Conservation (phyloP, 2,888 invertebrate species). For the Heteromurus nitidus region DNA sequence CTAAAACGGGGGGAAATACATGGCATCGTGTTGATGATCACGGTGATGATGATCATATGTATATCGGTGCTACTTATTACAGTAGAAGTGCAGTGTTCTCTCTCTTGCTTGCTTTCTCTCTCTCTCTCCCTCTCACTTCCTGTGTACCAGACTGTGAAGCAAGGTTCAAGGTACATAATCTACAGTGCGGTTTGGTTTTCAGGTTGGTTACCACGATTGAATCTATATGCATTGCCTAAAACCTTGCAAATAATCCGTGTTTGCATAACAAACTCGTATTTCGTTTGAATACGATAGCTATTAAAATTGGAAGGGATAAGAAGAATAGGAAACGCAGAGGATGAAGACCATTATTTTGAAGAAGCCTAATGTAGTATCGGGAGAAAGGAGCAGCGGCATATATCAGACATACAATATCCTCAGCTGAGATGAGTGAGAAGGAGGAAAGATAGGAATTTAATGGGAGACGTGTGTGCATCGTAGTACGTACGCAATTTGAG, state of each 20-base stretch:
- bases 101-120: not conserved
- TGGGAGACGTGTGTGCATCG: no score
- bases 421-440: no score
- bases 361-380: constrained; percentile 32
- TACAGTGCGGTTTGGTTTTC: constrained; percentile 61
- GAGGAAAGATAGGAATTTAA: no score
- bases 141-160: constrained; percentile 12
- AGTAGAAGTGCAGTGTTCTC: no score
- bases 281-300: constrained; percentile 56
- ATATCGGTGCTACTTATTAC: constrained; percentile 12
- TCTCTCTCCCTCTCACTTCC: constrained; percentile 1
- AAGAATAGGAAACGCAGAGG: not conserved
- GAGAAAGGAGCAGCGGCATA: not conserved
- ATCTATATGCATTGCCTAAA: constrained; percentile 40
- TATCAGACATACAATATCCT: constrained; percentile 9
- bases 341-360: constrained; percentile 44
- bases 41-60: not conserved
- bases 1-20: not conserved
- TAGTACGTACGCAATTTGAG: no score
- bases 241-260: constrained; percentile 47
- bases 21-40: not conserved
- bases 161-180: constrained; percentile 41
- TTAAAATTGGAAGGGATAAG: constrained; percentile 46
- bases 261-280: constrained; percentile 56
- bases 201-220: constrained; percentile 64